phyloP scores from a whole-genome alignment of 2,113 vertebrate genomes.

The Carassius carassius region DNA sequence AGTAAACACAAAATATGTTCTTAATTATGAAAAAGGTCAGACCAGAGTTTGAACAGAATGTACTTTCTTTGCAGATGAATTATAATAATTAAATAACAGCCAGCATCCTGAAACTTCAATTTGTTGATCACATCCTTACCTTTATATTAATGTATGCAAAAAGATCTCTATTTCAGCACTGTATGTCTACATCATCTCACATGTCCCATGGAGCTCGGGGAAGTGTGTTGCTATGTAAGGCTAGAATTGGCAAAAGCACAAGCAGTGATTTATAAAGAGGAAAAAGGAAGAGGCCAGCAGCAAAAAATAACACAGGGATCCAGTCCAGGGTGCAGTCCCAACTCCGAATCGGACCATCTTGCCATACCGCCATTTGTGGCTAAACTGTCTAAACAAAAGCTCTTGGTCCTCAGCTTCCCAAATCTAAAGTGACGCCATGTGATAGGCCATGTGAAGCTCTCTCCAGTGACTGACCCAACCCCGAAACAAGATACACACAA shows the following conservation, averaged over 20 bases:
- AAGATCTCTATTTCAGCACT: background rate
- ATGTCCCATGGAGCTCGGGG: background rate
- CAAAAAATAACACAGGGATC: background rate
- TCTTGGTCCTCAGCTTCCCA: conserved; percentile 7
- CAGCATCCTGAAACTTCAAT: background rate
- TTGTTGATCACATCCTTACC: background rate
- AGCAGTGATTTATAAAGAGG: background rate
- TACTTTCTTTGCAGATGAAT: background rate
- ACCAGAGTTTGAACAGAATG: background rate
- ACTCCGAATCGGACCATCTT: conserved; percentile 29
- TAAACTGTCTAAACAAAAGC: conserved; percentile 34
- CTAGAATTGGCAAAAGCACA: background rate
- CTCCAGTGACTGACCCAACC: conserved; percentile 12
- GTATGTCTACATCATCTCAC: background rate
- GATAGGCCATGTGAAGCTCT: conserved; percentile 34
- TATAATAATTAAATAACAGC: background rate
- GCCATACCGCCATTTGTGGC: conserved; percentile 38
- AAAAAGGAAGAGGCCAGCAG: background rate
- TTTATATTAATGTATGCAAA: background rate
- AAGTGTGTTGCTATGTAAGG: background rate
- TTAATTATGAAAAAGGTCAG: background rate
- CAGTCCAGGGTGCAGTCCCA: conserved; percentile 13
- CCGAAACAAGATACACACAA: conserved; percentile 32
- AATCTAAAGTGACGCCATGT: conserved; percentile 30
- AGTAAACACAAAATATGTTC: background rate